Conservation (phyloP, 2,113 vertebrate species). For the Cryptomyrus ogoouensis region DNA sequence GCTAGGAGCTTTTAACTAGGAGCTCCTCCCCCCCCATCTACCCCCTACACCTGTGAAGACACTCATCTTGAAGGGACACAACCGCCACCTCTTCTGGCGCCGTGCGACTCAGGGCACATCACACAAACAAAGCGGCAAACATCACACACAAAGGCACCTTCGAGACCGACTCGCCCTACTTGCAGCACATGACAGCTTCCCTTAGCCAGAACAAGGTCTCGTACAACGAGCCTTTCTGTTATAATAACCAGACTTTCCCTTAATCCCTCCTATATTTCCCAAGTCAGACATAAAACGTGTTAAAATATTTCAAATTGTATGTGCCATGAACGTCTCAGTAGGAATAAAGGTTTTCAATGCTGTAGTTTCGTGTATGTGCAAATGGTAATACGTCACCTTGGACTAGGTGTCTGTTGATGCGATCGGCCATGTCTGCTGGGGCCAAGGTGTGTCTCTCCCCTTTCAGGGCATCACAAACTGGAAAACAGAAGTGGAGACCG, state of each 20-base stretch:
- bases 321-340: background rate
- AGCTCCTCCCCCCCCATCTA: slow-evolving; percentile 22
- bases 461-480: background rate
- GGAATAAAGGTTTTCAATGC: background rate
- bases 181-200: slow-evolving; percentile 54
- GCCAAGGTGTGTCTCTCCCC: background rate
- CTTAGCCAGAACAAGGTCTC: slow-evolving; percentile 31
- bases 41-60: slow-evolving; percentile 36
- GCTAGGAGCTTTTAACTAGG: slow-evolving; percentile 55
- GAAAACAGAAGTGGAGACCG: background rate
- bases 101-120: background rate
- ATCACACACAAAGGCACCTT: slow-evolving; percentile 32
- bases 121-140: slow-evolving; percentile 31
- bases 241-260: slow-evolving; percentile 69
- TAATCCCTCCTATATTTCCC: slow-evolving; percentile 41
- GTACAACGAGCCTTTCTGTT: slow-evolving; percentile 62
- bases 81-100: background rate
- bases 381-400: background rate
- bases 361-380: background rate
- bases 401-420: background rate
- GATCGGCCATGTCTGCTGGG: background rate
- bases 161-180: slow-evolving; percentile 28
- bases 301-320: background rate
- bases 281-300: slow-evolving; percentile 53
- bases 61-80: slow-evolving; percentile 8